phyloP scores from a whole-genome alignment of 1,140 invertebrate species.

The Trissolcus basalis region DNA sequence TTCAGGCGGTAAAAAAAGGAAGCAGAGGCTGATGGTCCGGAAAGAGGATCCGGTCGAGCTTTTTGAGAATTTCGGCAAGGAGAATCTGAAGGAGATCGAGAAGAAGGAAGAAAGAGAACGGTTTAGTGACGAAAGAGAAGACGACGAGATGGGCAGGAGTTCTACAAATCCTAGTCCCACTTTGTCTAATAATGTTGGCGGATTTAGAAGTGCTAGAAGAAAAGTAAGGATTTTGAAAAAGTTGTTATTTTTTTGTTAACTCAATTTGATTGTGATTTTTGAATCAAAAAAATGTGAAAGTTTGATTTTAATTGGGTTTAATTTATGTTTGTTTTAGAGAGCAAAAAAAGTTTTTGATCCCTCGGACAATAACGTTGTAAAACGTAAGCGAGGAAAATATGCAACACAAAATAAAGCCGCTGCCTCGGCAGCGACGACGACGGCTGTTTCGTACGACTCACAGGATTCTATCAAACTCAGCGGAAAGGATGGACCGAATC shows the following conservation, averaged over 20 bases:
- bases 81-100: constrained; percentile 62
- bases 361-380: constrained; percentile 84
- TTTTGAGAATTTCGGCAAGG: constrained; percentile 66
- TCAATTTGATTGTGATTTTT: too few species aligned
- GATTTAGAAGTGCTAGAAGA: constrained; percentile 71
- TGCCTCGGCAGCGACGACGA: constrained; percentile 25
- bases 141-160: constrained; percentile 70
- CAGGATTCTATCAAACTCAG: constrained; percentile 66
- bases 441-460: constrained; percentile 61
- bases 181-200: constrained; percentile 66
- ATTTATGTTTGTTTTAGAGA: constrained; percentile 67
- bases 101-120: constrained; percentile 65
- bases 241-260: constrained; percentile 10
- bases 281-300: too few species aligned
- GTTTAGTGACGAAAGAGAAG: constrained; percentile 70
- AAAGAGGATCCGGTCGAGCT: constrained; percentile 71
- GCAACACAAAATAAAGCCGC: constrained; percentile 77
- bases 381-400: constrained; percentile 80
- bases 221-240: constrained; percentile 64
- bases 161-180: constrained; percentile 73
- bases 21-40: constrained; percentile 69
- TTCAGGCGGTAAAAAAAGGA: constrained; percentile 69
- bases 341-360: constrained; percentile 88
- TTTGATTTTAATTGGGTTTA: background rate
- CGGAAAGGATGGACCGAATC: constrained; percentile 74